Base-by-base conservation (phyloP, 2,113 vertebrate species). In the Percina caprodes region DNA sequence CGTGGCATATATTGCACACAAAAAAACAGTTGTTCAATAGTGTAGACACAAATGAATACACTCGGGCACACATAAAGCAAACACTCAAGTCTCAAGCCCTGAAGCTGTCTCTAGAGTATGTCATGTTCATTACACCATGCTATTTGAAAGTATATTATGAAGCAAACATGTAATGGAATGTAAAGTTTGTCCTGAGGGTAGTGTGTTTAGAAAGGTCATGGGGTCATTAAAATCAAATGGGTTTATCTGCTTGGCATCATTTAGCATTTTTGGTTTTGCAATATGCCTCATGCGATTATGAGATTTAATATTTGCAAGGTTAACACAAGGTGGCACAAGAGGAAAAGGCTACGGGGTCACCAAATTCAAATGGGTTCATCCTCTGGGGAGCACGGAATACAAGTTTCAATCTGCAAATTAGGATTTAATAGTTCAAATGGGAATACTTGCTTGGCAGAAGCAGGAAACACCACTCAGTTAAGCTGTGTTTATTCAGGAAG, bases 81-180 rank as follows among this genome's bases (percentile, higher is more conserved):
- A 85, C 75, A 82, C 74, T 48, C 0, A 65, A 61, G 48, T 69
- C 77, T 79, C 2, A 19, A 54, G 66, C 45, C 61, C 54, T 39
- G 19, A 13, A 39, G 67, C 45, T 39, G 58, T 80, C 26, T 71
- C 24, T 71, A 26, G 60, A 63, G 63, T 74, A 51, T 30, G 66
- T 16, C 16, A 66, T 61, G n/a, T 10, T 75, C 12, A 73, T 74
- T 71, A 49, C n/a, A 58, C 52, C 30, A 21, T 9, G 30, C 52
- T 75, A 13, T 68, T 74, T 58, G 19, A 45, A 69, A 74, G 8
- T 19, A 54, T 26, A 68, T 55, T 1, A 49, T 49, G 3, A 61
- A 42, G 39, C 46, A 35, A 26, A 62, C 5, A 63, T 45, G 21
- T 23, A 52, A 60, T 61, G 19, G 33, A 52, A 70, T 69, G 10